Base-by-base conservation (phyloP, 2,888 invertebrate genomes). In the Drosophila cracens region DNA sequence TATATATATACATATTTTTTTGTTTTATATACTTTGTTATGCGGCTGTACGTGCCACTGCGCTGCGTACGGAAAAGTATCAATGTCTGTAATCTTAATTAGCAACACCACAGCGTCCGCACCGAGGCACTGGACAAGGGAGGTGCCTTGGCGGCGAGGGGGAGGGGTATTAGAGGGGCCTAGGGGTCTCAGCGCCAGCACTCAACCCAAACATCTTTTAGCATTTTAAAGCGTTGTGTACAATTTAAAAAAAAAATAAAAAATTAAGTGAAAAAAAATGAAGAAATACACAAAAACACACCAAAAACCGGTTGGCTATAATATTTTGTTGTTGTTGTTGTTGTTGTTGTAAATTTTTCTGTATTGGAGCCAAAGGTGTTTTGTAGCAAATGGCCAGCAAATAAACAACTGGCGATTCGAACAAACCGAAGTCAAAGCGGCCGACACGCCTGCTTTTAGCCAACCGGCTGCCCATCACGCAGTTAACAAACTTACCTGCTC, bases 71-170 rank as follows among this genome's bases (percentile, higher is more conserved):
- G 67, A 80, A 88, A 85, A 88, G 88, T 86, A 86, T 86, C 85
- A 82, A 86, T 88, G 85, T 86, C 85, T 86, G 85, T 86, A 86
- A 86, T 86, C 85, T 86, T 86, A 86, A 86, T 86, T 86, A 86
- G 85, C 87, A 88, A 86, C 88, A 86, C 88, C 86, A 61, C 76
- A 82, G 83, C 67, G 75, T 65, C 62, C 65, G 31, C 36, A 51
- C 16, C 54, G 25, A 34, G 18, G 33, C 36, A 43, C 64, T 52
- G 57, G 57, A 21, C 60, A 58, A 21, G 27, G 25, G 33, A 11
- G 27, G 13, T 40, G 21, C 16, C 4, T 27, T 27, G 73, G 49
- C 34, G 51, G 54, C 38, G 52, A 40, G 59, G 51, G 62, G 36
- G 66, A 46, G 38, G 51, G 69, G 3, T 5, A 16, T n/a, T 27